Base-by-base conservation (phyloP, 2,888 invertebrate genomes). In the Acanthosepion lycidas region DNA sequence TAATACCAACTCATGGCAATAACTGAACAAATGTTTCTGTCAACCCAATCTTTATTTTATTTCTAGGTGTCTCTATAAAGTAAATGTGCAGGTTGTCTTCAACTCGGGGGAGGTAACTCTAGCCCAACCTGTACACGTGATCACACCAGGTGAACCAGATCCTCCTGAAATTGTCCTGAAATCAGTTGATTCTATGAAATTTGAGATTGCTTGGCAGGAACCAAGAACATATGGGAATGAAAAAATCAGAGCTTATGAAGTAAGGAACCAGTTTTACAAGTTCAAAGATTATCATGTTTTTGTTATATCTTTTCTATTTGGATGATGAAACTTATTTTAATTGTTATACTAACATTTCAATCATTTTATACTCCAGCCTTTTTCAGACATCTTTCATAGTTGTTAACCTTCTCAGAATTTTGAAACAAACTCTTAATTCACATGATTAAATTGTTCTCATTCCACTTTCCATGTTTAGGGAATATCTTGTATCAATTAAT, bases 141-240 rank as follows among this genome's bases (percentile, higher is more conserved):
- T 97, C 95, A 96, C 97, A 18, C 97, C 97, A 4, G 97, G 97
- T 2, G 96, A 97, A 18, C 97, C 97, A 18, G 97, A 97, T 95
- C 95, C 97, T 12, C 97, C 97, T 6, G 96, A 97, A 94, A 97
- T 97, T 94, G 97, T 97, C 96, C 96, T 97, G 6, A 96, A 96
- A 92, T 96, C 97, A 33, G 96, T 96, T 91, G 96, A 96, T 55
- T 96, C 96, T 12, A 97, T 97, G 94, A 97, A 97, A 96, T 97
- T 97, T 96, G 96, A 97, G 49, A 96, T 97, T 78, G 97, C 97
- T 95, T 97, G 97, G 97, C 97, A 97, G 18, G 97, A 97, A 95
- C 97, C 97, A 26, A 95, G 96, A 91, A 95, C 97, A 51, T 97
- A 96, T 95, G 97, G 97, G 48, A 97, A 97, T 49, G 96, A 97